Evolutionary conservation across 2,113 vertebrate species (phyloP).

Genomic region (Philantomba maxwellii): DNA sequence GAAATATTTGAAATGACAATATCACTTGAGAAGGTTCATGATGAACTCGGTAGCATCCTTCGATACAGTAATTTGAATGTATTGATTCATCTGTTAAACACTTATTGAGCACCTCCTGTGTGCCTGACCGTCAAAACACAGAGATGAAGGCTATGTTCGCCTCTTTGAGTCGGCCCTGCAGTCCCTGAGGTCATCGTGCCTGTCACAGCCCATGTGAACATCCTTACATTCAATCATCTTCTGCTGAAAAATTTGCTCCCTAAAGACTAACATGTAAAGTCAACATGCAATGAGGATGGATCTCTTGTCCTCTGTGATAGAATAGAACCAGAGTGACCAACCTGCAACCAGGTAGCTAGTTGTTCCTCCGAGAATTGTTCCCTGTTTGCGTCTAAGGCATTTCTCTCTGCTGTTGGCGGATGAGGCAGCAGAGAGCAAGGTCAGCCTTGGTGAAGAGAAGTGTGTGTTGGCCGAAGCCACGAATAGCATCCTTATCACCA

Average conservation of each 20-base stretch:
- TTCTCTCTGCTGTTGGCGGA: not conserved
- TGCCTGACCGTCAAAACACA: not conserved
- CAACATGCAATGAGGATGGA: not conserved
- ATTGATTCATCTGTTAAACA: not conserved
- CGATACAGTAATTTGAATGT: not conserved
- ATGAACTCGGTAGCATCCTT: not conserved
- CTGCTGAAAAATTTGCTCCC: not conserved
- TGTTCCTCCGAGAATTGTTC: not conserved
- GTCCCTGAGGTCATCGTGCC: not conserved
- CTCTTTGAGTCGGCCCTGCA: not conserved
- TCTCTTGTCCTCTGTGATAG: not conserved
- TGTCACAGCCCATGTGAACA: not conserved
- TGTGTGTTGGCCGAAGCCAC: not conserved
- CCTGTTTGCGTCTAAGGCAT: not conserved
- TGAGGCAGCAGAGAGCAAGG: not conserved
- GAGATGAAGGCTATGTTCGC: not conserved
- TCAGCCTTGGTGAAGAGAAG: not conserved
- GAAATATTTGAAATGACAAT: not conserved
- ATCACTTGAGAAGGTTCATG: not conserved
- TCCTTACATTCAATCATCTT: not conserved
- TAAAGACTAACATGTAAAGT: not conserved
- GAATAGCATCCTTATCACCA: not conserved
- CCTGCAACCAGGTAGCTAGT: not conserved
- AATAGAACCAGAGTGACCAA: not conserved
- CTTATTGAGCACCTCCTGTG: not conserved